Evolutionary conservation across 1,140 invertebrate genomes (phyloP).

Genomic region (Nebria ingens): DNA sequence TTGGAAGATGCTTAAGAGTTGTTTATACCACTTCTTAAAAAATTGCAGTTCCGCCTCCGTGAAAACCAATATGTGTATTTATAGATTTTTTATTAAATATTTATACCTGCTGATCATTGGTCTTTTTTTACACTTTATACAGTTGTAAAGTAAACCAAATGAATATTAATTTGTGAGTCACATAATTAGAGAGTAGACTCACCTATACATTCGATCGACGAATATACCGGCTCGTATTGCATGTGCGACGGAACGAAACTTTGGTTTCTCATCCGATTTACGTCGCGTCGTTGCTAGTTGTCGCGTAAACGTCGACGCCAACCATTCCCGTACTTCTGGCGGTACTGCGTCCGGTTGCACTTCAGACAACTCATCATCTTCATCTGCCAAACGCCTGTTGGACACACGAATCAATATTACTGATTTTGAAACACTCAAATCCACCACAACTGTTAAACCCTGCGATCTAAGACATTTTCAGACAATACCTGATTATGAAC

Average conservation of each 20-base stretch:
- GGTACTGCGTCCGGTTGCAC: conserved; percentile 93
- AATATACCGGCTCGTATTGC: conserved; percentile 95
- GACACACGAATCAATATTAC: background rate
- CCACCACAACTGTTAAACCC: too few species aligned
- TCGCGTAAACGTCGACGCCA: conserved; percentile 94
- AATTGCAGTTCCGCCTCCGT: too few species aligned
- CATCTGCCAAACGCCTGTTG: conserved; percentile 62
- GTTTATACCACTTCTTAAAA: too few species aligned
- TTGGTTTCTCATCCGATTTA: conserved; percentile 68
- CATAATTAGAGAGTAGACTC: too few species aligned
- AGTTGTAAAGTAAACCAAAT: too few species aligned
- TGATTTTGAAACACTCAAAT: too few species aligned
- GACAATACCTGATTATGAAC: background rate
- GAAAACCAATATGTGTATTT: too few species aligned
- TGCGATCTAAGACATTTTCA: background rate
- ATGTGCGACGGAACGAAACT: conserved; percentile 93
- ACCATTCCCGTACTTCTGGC: conserved; percentile 91
- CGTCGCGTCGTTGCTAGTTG: conserved; percentile 65
- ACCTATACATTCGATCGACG: conserved; percentile 82
- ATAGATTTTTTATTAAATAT: too few species aligned
- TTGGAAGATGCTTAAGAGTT: too few species aligned
- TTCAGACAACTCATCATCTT: conserved; percentile 89
- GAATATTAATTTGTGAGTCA: too few species aligned
- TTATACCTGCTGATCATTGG: too few species aligned
- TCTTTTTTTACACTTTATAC: too few species aligned